Conservation (phyloP, 2,797 vertebrate species). For the Selene dorsalis region DNA sequence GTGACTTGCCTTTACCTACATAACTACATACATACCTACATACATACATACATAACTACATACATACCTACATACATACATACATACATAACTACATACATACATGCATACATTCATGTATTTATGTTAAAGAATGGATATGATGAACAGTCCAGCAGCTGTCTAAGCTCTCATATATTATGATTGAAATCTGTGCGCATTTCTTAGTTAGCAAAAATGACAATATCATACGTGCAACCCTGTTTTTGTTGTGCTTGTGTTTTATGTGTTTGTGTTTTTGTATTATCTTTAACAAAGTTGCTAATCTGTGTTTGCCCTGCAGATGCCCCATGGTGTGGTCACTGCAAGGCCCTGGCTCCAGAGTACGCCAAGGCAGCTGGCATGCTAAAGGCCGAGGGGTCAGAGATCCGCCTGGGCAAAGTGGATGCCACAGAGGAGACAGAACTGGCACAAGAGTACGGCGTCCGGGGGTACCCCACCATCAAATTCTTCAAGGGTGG, state of each 20-base stretch:
- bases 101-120: neutral
- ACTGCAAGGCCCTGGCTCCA: slow-evolving; percentile 96
- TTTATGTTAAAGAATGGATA: neutral
- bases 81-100: no score
- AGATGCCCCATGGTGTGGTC: slow-evolving; percentile 99
- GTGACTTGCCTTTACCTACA: neutral
- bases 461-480: slow-evolving; percentile 95
- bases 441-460: slow-evolving; percentile 93
- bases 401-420: slow-evolving; percentile 91
- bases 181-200: no score
- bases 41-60: no score
- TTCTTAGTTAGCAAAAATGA: neutral
- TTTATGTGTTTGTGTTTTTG: no score
- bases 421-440: slow-evolving; percentile 98
- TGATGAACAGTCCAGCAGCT: no score
- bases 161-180: neutral
- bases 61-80: no score
- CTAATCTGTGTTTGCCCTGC: slow-evolving; percentile 8
- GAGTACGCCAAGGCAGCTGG: slow-evolving; percentile 95
- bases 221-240: neutral
- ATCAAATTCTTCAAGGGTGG: slow-evolving; percentile 98
- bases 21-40: no score
- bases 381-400: slow-evolving; percentile 90
- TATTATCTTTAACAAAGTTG: neutral
- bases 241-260: neutral